Conservation (phyloP, 2,113 vertebrate species). For the Dolichotis patagonum region DNA sequence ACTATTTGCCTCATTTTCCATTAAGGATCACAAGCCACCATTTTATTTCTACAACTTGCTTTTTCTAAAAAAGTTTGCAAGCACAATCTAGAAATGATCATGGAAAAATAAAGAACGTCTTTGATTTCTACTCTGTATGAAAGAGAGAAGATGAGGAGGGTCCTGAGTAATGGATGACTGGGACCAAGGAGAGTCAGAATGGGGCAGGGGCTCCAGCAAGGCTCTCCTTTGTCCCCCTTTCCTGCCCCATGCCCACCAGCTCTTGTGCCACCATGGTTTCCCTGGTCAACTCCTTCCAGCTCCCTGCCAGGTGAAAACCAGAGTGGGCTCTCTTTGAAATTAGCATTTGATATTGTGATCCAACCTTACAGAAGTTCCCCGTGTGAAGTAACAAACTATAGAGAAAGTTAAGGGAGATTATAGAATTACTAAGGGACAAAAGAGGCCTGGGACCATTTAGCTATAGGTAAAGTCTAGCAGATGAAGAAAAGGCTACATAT, state of each 20-base stretch:
- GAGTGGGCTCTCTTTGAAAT: background rate
- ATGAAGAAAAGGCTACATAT: background rate
- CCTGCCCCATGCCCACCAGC: background rate
- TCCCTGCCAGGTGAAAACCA: background rate
- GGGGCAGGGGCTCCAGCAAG: background rate
- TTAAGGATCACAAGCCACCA: background rate
- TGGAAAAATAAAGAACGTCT: background rate
- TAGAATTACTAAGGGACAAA: background rate
- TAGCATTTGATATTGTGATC: background rate
- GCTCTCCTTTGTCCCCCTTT: background rate
- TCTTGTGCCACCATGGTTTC: rapidly evolving
- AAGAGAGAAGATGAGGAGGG: background rate
- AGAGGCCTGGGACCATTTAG: background rate
- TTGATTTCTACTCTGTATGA: background rate
- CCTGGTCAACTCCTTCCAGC: background rate
- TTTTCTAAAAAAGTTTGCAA: background rate
- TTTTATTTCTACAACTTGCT: background rate
- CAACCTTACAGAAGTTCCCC: background rate
- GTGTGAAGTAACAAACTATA: background rate
- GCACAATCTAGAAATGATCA: background rate
- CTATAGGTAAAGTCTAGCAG: background rate
- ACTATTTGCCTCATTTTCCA: background rate
- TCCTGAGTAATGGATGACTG: background rate
- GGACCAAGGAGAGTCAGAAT: background rate
- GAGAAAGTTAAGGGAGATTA: background rate